Evolutionary conservation across 2,888 invertebrate species (phyloP).

Genomic region (Anticlea derivata): DNA sequence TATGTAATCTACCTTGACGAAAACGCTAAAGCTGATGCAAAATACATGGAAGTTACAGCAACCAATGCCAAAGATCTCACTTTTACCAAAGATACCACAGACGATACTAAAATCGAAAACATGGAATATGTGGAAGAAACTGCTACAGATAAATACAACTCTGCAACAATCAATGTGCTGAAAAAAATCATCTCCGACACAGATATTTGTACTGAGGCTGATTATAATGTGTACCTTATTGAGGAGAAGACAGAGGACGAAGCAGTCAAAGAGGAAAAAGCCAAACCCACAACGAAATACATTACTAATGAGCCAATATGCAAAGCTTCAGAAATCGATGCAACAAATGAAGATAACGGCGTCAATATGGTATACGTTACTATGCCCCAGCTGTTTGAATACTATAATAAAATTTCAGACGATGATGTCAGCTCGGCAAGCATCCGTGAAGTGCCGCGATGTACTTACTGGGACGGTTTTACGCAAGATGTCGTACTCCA

Average conservation of each 20-base stretch:
- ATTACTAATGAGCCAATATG: not conserved
- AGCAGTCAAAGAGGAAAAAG: not conserved
- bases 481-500: constrained; percentile 4
- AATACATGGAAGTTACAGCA: too few relatives aligned
- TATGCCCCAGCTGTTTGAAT: constrained; percentile 5
- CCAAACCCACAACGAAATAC: not conserved
- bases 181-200: not conserved
- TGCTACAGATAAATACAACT: not conserved
- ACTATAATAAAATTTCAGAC: not conserved
- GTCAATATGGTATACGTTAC: not conserved
- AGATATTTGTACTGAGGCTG: not conserved
- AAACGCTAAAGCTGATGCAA: not conserved
- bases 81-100: not conserved
- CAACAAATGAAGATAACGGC: not conserved
- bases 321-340: too few relatives aligned
- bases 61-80: not conserved
- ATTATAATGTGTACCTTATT: not conserved
- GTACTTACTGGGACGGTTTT: constrained; percentile 1
- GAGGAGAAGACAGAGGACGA: not conserved
- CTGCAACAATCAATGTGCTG: not conserved
- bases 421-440: not conserved
- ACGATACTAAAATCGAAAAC: not conserved
- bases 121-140: too few relatives aligned
- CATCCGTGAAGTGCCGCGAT: not conserved
- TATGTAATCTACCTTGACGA: not conserved